Evolutionary conservation across 2,888 invertebrate genomes (phyloP).

Genomic region (Koerneria pararmatus): DNA sequence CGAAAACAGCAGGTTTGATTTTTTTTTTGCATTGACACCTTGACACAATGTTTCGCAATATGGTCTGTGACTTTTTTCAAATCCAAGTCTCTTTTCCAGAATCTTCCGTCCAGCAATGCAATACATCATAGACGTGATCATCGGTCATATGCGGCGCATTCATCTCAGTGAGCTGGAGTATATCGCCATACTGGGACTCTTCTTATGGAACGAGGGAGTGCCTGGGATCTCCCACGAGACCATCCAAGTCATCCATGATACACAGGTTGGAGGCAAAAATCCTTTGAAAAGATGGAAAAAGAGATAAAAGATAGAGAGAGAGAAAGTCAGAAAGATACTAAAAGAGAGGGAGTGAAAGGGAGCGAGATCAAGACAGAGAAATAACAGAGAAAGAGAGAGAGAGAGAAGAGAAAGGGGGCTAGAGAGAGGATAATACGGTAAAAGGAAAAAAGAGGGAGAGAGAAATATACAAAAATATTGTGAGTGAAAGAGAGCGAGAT

Average conservation of each 20-base stretch:
- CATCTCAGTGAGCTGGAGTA: conserved; percentile 45
- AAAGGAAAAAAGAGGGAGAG: background rate
- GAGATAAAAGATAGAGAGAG: no score
- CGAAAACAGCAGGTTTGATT: no score
- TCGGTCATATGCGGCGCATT: conserved; percentile 48
- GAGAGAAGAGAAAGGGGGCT: background rate
- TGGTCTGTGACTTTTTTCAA: no score
- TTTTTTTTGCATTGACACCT: no score
- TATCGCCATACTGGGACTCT: conserved; percentile 46
- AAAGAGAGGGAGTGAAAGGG: background rate
- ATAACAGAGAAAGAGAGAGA: background rate
- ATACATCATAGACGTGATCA: conserved; percentile 50
- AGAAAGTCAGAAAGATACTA: no score
- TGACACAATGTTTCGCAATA: no score
- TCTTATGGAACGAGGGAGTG: conserved; percentile 53
- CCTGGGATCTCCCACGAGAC: conserved; percentile 37
- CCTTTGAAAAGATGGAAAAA: no score
- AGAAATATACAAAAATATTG: background rate
- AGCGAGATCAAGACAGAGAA: background rate
- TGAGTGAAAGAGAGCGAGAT: background rate
- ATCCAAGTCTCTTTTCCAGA: conserved; percentile 28
- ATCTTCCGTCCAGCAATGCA: conserved; percentile 50
- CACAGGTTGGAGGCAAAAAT: no score
- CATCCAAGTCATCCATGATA: conserved; percentile 33
- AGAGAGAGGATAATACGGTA: background rate